These are phyloP conservation scores for Hipposideros larvatus DNA, from an alignment of 2,797 vertebrate species.

Conservation along the genomic window DNA sequence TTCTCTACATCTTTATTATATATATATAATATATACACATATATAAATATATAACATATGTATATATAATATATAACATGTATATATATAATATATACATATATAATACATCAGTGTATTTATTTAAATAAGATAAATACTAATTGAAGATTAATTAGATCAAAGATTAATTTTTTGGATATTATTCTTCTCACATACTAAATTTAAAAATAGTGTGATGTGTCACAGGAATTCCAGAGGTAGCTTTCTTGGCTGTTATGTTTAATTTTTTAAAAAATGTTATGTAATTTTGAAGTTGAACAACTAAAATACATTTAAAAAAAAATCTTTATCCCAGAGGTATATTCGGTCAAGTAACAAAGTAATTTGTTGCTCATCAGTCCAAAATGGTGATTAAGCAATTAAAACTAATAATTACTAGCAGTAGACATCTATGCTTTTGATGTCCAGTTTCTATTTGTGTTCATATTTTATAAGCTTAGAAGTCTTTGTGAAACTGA, in stretches of 20 bases:
- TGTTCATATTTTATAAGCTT: neutral
- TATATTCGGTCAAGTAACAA: neutral
- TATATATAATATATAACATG: neutral
- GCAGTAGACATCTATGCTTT: neutral
- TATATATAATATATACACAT: neutral
- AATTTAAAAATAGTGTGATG: neutral
- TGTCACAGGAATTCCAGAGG: neutral
- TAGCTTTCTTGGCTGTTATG: neutral
- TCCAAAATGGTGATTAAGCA: neutral
- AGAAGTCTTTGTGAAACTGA: neutral
- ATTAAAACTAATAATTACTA: neutral
- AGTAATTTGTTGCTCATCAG: neutral
- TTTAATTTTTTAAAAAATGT: neutral
- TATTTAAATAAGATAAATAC: neutral
- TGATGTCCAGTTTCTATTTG: neutral
- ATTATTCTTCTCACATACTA: neutral
- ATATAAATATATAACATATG: neutral
- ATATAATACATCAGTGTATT: neutral
- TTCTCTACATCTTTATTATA: neutral
- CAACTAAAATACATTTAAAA: neutral
- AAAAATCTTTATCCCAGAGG: neutral
- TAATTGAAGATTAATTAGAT: neutral
- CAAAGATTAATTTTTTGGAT: neutral
- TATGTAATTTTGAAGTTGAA: neutral
- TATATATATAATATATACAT: neutral